These are phyloP conservation scores for Ernsta delagoae DNA, from an alignment of 2,888 invertebrate species.

Conservation along the genomic window DNA sequence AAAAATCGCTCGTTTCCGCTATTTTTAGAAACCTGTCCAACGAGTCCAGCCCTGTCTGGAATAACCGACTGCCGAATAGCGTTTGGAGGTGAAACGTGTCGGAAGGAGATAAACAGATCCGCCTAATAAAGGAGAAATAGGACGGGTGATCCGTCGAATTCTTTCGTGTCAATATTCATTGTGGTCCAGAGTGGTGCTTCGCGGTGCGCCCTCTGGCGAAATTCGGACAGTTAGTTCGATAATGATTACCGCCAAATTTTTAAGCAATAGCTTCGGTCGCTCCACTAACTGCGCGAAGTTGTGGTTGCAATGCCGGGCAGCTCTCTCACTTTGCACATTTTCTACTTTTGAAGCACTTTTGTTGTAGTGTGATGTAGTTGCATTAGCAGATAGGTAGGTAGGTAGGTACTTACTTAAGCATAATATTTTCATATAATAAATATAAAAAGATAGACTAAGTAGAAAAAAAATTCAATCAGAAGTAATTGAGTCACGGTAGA, in stretches of 20 bases:
- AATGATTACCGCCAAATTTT: conserved; percentile 35
- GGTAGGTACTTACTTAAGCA: no score
- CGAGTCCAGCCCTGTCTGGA: conserved; percentile 75
- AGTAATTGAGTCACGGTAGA: no score
- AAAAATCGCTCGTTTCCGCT: conserved; percentile 70
- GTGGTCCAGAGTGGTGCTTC: conserved; percentile 43
- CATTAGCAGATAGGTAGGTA: not conserved
- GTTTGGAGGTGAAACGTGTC: conserved; percentile 79
- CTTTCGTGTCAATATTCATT: conserved; percentile 65
- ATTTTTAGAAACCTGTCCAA: conserved; percentile 81
- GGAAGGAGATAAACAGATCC: conserved; percentile 70
- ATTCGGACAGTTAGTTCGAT: conserved; percentile 55
- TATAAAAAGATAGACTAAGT: no score
- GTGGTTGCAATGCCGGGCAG: no score
- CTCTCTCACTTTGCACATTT: not conserved
- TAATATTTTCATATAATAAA: no score
- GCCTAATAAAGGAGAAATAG: conserved; percentile 67
- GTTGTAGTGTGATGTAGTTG: not conserved
- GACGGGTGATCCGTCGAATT: conserved; percentile 74
- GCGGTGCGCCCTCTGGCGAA: conserved; percentile 44
- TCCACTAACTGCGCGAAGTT: not conserved
- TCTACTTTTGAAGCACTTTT: not conserved
- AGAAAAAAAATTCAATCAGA: no score
- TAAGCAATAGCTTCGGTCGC: conserved; percentile 11
- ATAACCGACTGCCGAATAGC: conserved; percentile 64